phyloP scores from a whole-genome alignment of 2,797 vertebrate species.

The Pygocentrus nattereri region DNA sequence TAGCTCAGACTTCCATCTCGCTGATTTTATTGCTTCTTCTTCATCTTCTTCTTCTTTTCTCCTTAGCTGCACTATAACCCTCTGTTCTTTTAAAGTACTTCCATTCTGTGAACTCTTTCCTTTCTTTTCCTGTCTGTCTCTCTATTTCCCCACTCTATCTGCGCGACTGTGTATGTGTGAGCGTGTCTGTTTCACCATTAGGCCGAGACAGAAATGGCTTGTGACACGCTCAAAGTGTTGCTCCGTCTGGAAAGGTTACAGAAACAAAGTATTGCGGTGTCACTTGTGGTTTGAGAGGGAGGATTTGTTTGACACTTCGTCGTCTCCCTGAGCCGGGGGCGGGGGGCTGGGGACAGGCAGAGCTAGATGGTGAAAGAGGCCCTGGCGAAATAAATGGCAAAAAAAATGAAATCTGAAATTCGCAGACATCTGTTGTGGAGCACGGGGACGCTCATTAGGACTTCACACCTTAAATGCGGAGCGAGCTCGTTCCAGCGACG shows the following conservation, averaged over 20 bases:
- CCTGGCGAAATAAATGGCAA: slow-evolving; percentile 30
- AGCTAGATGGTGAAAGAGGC: slow-evolving; percentile 18
- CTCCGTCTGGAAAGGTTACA: slow-evolving; percentile 37
- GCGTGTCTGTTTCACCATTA: neutral
- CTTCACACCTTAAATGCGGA: slow-evolving; percentile 43
- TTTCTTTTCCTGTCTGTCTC: neutral
- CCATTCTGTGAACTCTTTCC: neutral
- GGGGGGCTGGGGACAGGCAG: neutral
- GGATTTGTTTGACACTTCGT: slow-evolving; percentile 36
- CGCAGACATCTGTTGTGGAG: slow-evolving; percentile 57
- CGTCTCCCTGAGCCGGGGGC: neutral
- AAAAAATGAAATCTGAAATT: slow-evolving; percentile 44
- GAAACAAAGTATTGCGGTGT: slow-evolving; percentile 21
- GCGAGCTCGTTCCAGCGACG: neutral
- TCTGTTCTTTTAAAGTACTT: neutral
- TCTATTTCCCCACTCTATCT: neutral
- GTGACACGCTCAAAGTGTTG: slow-evolving; percentile 15
- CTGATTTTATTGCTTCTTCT: neutral
- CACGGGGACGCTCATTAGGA: slow-evolving; percentile 51
- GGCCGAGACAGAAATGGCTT: slow-evolving; percentile 6
- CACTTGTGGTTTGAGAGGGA: slow-evolving; percentile 35
- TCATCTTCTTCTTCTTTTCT: neutral
- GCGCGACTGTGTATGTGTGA: neutral
- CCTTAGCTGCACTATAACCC: too few relatives aligned
- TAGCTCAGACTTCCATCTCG: slow-evolving; percentile 1